Conservation (phyloP, 1,140 invertebrate genomes). For the Pemphigus obesinymphae region DNA sequence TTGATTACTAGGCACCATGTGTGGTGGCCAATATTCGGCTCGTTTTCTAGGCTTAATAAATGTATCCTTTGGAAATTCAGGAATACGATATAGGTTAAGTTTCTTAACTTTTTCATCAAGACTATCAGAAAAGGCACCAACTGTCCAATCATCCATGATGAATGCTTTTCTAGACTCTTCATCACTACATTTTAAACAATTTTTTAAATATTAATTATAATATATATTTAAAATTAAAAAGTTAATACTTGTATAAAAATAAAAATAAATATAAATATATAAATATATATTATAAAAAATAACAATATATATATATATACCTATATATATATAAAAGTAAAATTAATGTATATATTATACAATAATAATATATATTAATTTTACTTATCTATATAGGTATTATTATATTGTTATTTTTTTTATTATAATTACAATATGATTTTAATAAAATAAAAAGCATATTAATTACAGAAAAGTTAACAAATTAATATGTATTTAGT, state of each 20-base stretch:
- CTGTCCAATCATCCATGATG: conserved; percentile 15
- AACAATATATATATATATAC: no score
- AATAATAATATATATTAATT: not conserved
- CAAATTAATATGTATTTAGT: no score
- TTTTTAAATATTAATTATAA: not conserved
- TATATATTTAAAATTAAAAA: not conserved
- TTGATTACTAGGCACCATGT: conserved; percentile 24
- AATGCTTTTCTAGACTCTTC: conserved; percentile 12
- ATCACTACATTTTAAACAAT: conserved; percentile 3
- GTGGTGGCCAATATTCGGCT: conserved; percentile 40
- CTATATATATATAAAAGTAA: no score
- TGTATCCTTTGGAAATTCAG: conserved; percentile 44
- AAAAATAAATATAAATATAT: no score
- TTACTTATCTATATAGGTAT: no score
- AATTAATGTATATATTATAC: no score
- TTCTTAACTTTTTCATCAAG: conserved; percentile 33
- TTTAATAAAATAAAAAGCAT: no score
- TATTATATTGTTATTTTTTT: no score
- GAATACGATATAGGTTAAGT: conserved; percentile 27
- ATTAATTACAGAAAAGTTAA: no score
- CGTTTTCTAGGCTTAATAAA: conserved; percentile 47
- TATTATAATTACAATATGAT: no score
- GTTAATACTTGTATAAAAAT: no score
- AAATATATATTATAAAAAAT: no score
- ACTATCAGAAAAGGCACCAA: conserved; percentile 33